Base-by-base conservation (phyloP, 2,888 invertebrate species). In the Laothoe populi region DNA sequence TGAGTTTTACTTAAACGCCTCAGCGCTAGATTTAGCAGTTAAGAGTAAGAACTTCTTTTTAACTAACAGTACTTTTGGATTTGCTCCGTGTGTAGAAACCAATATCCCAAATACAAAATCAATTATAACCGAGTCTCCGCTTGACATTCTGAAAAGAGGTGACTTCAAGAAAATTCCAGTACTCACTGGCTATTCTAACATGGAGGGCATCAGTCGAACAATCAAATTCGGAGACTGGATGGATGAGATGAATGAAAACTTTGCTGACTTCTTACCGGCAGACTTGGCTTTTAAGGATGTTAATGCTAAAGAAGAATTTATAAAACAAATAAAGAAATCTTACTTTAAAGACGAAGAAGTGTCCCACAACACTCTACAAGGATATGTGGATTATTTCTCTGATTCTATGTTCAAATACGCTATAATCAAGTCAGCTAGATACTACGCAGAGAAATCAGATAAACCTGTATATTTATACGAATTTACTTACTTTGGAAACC, bases 371-470 rank as follows among this genome's bases (percentile, higher is more conserved):
- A 81, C 75, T 13, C 59, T 87, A 3, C 79, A 82, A 68, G 80
- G 70, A 8, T 92, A 84, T 42, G 70, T 92, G 2, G 84, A 92
- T 66, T 92, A 90, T 64, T 90, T 89, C 59, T 90, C 90, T 1
- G 92, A 91, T 67, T 73, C 85, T 0, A 90, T 92, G 91, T 91
- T 91, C 59, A 91, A 87, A 62, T 88, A 90, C 63, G 73, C 78
- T 0, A 86, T 91, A 48, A 72, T 91, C 65, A 88, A 84, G 63
- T 90, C 92, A 5, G 82, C 85, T 0, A 86, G 83, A 69, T n/a
- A 86, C 0, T 87, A 89, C 61, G 76, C 87, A 1, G 62, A 66
- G 0, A 70, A 73, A 44, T 76, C 79, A 0, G 73, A 78, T 3
- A 77, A 66, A 5, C 84, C 87, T 0, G 73, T 90, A 0, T 90